Evolutionary conservation across 2,797 vertebrate species (phyloP), one percentile per base, ranked within the genome.

Genomic region (Leucoraja ocellata): DNA sequence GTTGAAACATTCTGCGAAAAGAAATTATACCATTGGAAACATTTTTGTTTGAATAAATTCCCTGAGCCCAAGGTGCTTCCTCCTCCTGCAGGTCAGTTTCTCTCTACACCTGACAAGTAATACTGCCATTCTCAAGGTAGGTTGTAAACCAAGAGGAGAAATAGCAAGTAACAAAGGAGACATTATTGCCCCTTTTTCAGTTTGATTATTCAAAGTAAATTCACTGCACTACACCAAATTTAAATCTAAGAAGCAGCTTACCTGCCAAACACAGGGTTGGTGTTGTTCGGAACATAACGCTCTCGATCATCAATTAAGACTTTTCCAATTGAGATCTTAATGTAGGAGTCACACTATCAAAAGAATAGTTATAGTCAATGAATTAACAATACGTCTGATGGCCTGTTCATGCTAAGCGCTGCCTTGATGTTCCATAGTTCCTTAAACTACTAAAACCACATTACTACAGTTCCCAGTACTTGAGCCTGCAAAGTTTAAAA

Each of bases 201-300:
- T 18, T 86, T 54, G 18, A 4, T 10, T 83, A 32, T 36, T 71
- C 13, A 54, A 74, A 32, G 32, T 36, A 88, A 68, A 21, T 21
- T 36, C 1, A 36, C 71, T 74, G 71, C 18, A 74, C 71, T 2
- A 23, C 23, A 74, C 6, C 23, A 74, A 74, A 16, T n/a, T 63
- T 14, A 63, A 86, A 36, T 9, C 10, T 9, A 36, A 39, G 61
- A 36, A 9, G 16, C 16, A 68, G 36, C 63, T 1, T 94, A 97
- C 96, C 61, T 95, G 94, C 97, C 97, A 1, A 97, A 97, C 21
- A 96, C 92, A 0, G 97, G 97, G 18, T 97, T 95, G 95, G 96
- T 83, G 1, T 94, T 97, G 94, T 97, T 96, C 93, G 96, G 95
- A 79, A 95, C 93, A 0, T 96, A 96, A 0, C 93, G 86, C 8